phyloP scores from a whole-genome alignment of 2,888 invertebrate genomes.

The Sepiola atlantica region DNA sequence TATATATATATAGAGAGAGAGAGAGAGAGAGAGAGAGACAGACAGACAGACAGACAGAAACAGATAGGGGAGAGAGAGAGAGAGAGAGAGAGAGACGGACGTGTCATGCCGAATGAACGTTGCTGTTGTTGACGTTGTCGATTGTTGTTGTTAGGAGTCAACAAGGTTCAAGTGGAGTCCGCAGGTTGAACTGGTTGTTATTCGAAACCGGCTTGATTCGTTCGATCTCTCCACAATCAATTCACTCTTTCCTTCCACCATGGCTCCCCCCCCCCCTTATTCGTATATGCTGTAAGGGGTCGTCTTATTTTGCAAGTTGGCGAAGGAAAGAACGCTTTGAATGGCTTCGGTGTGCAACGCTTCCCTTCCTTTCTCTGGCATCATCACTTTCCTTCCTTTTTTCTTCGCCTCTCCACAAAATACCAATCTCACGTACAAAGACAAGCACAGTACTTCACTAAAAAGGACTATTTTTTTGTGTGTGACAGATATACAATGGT shows the following conservation, averaged over 20 bases:
- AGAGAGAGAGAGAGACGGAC: not conserved
- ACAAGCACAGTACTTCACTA: not conserved
- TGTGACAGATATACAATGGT: too few relatives aligned
- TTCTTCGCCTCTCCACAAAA: not conserved
- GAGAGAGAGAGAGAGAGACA: not conserved
- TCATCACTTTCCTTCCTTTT: not conserved
- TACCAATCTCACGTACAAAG: not conserved
- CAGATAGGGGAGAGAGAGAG: not conserved
- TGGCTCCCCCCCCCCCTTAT: not conserved
- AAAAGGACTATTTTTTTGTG: too few relatives aligned
- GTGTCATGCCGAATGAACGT: not conserved
- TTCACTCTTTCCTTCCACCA: not conserved
- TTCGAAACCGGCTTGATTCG: not conserved
- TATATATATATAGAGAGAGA: too few relatives aligned
- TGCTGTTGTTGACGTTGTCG: not conserved
- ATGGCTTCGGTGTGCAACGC: not conserved
- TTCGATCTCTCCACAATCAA: not conserved
- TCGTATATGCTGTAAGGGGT: not conserved
- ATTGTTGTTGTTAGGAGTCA: not conserved
- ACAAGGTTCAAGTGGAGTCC: not conserved
- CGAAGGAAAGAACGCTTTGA: not conserved
- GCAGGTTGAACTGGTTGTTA: not conserved
- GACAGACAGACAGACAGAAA: not conserved
- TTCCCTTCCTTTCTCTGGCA: not conserved
- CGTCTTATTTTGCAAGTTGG: too few relatives aligned